Evolutionary conservation across 2,797 vertebrate genomes (phyloP).

Genomic region (Botia almorhae): DNA sequence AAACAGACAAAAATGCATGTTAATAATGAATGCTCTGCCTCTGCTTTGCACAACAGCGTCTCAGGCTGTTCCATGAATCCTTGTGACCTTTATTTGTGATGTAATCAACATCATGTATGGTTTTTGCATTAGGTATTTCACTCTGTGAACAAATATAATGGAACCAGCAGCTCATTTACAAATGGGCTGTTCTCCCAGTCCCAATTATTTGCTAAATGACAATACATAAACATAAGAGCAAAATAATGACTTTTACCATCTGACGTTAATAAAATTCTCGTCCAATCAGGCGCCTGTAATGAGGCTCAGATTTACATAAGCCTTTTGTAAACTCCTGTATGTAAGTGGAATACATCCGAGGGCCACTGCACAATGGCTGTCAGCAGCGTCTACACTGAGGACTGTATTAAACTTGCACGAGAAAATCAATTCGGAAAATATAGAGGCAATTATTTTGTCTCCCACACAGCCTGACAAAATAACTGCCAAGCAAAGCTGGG

Average conservation of each 20-base stretch:
- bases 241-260: not conserved
- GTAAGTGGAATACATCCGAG: conserved; percentile 50
- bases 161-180: not conserved
- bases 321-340: conserved; percentile 36
- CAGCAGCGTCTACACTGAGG: conserved; percentile 71
- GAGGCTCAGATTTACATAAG: conserved; percentile 32
- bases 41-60: too few species aligned
- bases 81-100: not conserved
- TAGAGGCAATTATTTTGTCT: conserved; percentile 84
- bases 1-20: too few species aligned
- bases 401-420: conserved; percentile 76
- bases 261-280: conserved; percentile 23
- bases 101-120: not conserved
- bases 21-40: too few species aligned
- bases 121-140: conserved; percentile 2
- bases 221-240: conserved; percentile 34
- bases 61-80: too few species aligned
- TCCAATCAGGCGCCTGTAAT: conserved; percentile 39
- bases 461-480: conserved; percentile 78
- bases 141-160: not conserved
- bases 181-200: not conserved
- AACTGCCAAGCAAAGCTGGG: conserved; percentile 66
- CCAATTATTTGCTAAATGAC: conserved; percentile 22
- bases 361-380: conserved; percentile 59
- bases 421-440: conserved; percentile 83